A percentile compares a stretch with the other conserved stretches of the same genome.
These are phyloP conservation scores for Drosophila infuscata DNA, from an alignment of 2,888 invertebrate genomes.

Conservation along the genomic window DNA sequence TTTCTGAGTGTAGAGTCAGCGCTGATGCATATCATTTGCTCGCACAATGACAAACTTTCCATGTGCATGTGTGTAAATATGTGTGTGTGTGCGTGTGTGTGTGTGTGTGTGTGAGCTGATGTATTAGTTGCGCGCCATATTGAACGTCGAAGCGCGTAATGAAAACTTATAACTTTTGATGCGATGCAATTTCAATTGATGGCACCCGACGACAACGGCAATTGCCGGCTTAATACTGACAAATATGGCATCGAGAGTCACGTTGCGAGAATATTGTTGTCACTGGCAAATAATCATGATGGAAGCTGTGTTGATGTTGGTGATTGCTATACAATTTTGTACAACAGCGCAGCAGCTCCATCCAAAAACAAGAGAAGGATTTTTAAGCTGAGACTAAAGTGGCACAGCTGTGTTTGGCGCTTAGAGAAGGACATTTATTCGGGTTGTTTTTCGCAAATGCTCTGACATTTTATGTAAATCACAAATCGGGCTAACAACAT, in stretches of 20 bases:
- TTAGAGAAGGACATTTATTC: conserved; percentile 38
- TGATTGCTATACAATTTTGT: conserved; percentile 47
- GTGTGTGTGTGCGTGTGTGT: conserved; percentile 8
- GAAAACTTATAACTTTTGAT: conserved; percentile 79
- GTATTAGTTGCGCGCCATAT: conserved; percentile 67
- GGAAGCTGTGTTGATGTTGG: conserved; percentile 28
- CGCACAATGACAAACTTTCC: conserved; percentile 71
- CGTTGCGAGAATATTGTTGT: conserved; percentile 18
- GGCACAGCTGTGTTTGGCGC: conserved; percentile 23
- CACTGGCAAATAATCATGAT: conserved; percentile 63
- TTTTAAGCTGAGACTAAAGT: conserved; percentile 32
- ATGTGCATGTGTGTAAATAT: conserved; percentile 9
- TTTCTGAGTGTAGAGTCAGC: conserved; percentile 14
- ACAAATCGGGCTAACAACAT: conserved; percentile 50
- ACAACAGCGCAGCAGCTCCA: conserved; percentile 11
- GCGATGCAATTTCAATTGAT: conserved; percentile 79
- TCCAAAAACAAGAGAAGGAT: conserved; percentile 2
- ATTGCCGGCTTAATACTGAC: conserved; percentile 71
- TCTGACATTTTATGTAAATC: conserved; percentile 71
- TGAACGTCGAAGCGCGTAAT: conserved; percentile 70
- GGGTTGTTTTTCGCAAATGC: conserved; percentile 14
- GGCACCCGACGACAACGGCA: conserved; percentile 69
- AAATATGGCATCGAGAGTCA: conserved; percentile 34
- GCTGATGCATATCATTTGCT: conserved; percentile 76
- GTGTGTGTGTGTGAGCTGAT: conserved; percentile 43